Conservation (phyloP, 2,113 vertebrate genomes). For the Himantopus leucocephalus region DNA sequence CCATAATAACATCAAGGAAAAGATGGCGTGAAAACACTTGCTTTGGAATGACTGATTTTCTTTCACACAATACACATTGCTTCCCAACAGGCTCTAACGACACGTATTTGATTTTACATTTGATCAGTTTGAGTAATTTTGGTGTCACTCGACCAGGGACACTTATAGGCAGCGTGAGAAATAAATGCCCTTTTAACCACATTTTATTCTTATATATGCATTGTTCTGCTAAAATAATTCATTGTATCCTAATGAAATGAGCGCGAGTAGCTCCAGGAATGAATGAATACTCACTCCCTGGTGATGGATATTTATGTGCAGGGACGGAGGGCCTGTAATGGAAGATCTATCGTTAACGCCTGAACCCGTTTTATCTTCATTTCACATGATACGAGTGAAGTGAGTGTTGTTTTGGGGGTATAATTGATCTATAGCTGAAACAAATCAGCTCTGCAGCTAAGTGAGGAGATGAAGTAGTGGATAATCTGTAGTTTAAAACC, state of each 20-base stretch:
- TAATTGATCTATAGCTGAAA: constrained; percentile 40
- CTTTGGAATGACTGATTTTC: background rate
- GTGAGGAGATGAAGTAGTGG: constrained; percentile 52
- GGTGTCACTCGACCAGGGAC: background rate
- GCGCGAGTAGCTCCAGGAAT: background rate
- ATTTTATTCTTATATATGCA: background rate
- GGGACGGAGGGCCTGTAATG: background rate
- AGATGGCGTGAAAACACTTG: accelerated
- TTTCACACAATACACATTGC: accelerated
- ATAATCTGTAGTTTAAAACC: constrained; percentile 38
- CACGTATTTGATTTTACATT: background rate
- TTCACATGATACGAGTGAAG: background rate
- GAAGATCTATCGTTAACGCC: background rate
- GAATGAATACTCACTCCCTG: background rate
- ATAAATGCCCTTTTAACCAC: constrained; percentile 1
- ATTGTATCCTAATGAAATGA: constrained; percentile 45
- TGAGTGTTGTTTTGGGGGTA: background rate
- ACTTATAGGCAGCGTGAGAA: background rate
- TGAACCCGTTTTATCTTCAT: constrained; percentile 14
- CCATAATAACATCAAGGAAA: background rate
- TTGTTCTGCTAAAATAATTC: constrained; percentile 25
- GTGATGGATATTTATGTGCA: constrained; percentile 30
- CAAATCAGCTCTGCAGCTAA: constrained; percentile 5
- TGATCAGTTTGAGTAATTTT: background rate
- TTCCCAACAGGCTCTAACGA: background rate